Evolutionary conservation across 2,797 vertebrate species (phyloP), one percentile per base, ranked within the genome.

Genomic region (Enteromius argenteus): DNA sequence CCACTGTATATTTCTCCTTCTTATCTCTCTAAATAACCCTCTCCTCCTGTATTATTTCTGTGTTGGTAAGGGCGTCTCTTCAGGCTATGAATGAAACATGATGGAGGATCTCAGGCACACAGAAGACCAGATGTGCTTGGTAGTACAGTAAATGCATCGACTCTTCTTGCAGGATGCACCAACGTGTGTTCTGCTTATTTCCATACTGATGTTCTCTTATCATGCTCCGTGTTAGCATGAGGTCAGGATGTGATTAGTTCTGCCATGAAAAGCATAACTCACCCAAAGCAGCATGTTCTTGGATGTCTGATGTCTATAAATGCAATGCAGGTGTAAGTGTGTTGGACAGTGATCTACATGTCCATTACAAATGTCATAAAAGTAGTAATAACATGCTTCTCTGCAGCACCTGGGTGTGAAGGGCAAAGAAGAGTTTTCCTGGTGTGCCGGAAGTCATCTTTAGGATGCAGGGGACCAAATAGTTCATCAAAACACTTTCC

Each of bases 301-400:
- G 35, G 46, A 51, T 44, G 11, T 6, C 73, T 76, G 74, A 39
- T 89, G 88, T 30, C 21, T 86, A 58, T 87, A 92, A 90, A 75
- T 49, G 56, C 67, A 81, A 92, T 92, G 89, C 23, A 91, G 84
- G 89, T 92, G 92, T 93, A 91, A 92, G 71, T 88, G 87, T 88
- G 87, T 72, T 74, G 88, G 85, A 73, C 17, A 87, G 89, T 92
- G 91, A 95, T 93, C 91, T 93, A 94, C 90, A 56, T 89, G 51
- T 78, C 88, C 87, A 92, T 94, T 94, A 94, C 90, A 91, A 92
- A 93, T 93, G 90, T 92, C 93, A 94, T 92, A 92, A 91, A 91
- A 91, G 90, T 92, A 84, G 87, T 92, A 90, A 92, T 89, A 89
- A 89, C 75, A 86, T 90, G 90, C 88, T 86, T 80, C 90, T 84